Base-by-base conservation (phyloP, 2,888 invertebrate species). In the Leucophenga montana region DNA sequence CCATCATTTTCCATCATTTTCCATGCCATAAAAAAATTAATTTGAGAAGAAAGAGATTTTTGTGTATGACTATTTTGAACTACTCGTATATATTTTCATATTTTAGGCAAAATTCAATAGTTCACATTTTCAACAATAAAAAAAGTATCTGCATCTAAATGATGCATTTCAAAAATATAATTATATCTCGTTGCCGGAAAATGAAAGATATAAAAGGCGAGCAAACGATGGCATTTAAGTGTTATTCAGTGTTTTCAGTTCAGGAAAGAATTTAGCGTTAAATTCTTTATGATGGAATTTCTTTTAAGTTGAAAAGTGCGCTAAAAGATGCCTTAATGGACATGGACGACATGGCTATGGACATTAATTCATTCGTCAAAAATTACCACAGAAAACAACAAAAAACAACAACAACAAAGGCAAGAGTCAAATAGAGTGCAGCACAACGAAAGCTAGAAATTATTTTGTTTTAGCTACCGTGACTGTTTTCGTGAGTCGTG, bases 391-490 rank as follows among this genome's bases (percentile, higher is more conserved):
- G 33, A 59, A 31, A 27, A 16, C 59, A 16, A 27, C 8, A 27
- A n/a, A n/a, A n/a, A n/a, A 59, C 59, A 16, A 59, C 11, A 13
- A 54, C 54, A 20, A 54, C n/a, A 50, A 50, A 50, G 16, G 18
- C 18, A 11, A 50, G 6, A n/a, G 18, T 50, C 18, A 50, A 16
- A 16, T 16, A 50, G 16, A 39, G 39, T 39, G 39, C 3, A 39
- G 39, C 39, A 39, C 39, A 39, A 39, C 8, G 39, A 39, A 53
- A 20, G 18, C 53, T 20, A 27, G 59, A 62, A 62, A 46, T 64
- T 64, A 64, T 48, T 64, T 48, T 64, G 62, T 64, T 64, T 64
- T 48, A 20, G n/a, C 62, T 64, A 64, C 62, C 62, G 62, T 64
- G 62, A 64, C 62, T 50, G 14, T 1, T 50, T 50, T 16, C 50